Evolutionary conservation across 2,113 vertebrate species (phyloP), one percentile per base, ranked within the genome.

Genomic region (Urocitellus parryii): DNA sequence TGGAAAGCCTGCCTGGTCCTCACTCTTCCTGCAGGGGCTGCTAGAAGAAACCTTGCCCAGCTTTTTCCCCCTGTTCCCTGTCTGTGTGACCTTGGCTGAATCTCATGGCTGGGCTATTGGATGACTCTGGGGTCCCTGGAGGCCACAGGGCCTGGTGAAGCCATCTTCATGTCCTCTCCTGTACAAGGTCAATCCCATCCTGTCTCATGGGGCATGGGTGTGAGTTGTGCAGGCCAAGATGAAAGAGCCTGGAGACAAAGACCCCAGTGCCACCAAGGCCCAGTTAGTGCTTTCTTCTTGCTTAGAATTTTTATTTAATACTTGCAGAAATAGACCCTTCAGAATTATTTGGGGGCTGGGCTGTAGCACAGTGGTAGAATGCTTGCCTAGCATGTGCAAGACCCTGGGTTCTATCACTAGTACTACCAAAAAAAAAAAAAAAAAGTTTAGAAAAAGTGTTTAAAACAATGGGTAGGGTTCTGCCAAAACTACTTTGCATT

Each of bases 401-500:
- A 72, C 11, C 3, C 13, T 53, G 65, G 17, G 48, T 78, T 78
- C 34, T 22, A 25, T 51, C 32, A 42, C 29, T 2, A 39, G 42
- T 10, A 29, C 53, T 65, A 9, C n/a, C 18, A 3, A 63, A 63
- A 63, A 51, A 51, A 48, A 51, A 51, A 63, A 78, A 63, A 78
- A 29, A 7, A n/a, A n/a, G n/a, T 82, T 82, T 42, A 29, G n/a
- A 77, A 25, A 48, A 34, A 67, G 18, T 2, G 1, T 27, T 27
- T 39, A n/a, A 27, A 4, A 67, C 63, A 12, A 56, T 14, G 3
- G 1, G 39, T 34, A 74, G 24, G 14, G 61, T 83, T 79, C 84
- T 27, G 1, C 16, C 29, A 6, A 68, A 74, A 32, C 16, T 11
- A 5, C 4, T 63, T 45, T 8, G 0, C 20, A 0, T 37, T 4